Conservation (phyloP, 2,888 invertebrate species). For the Drosophila mercatorum region DNA sequence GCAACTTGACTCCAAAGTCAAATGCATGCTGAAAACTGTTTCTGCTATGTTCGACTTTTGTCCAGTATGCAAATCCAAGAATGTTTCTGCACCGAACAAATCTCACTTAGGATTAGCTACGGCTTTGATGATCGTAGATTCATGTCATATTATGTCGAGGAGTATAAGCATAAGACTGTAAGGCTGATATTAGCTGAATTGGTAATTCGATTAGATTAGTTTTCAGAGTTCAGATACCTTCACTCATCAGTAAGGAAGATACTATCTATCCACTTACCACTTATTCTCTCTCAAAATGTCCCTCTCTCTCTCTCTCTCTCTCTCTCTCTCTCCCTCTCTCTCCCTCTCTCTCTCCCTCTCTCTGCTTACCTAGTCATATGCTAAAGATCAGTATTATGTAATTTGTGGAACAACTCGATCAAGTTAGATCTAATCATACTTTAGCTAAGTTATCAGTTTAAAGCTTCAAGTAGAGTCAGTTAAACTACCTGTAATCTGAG, state of each 20-base stretch:
- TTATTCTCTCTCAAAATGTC: too few relatives aligned
- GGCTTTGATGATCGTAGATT: not conserved
- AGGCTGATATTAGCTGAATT: not conserved
- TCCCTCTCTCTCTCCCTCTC: too few relatives aligned
- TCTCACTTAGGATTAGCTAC: not conserved
- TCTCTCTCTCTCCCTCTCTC: too few relatives aligned
- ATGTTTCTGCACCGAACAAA: not conserved
- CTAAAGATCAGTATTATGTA: too few relatives aligned
- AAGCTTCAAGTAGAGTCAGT: not conserved
- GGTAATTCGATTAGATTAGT: not conserved
- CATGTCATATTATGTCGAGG: not conserved
- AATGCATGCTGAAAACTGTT: not conserved
- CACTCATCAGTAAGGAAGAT: too few relatives aligned
- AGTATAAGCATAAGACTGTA: not conserved
- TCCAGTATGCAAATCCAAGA: not conserved
- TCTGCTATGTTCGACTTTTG: too few relatives aligned
- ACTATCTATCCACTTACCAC: too few relatives aligned
- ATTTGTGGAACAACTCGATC: too few relatives aligned
- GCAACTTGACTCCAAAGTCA: not conserved
- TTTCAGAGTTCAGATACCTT: too few relatives aligned
- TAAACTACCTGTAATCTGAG: not conserved
- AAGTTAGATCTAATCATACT: too few relatives aligned
- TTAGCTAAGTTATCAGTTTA: not conserved
- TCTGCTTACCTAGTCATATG: too few relatives aligned
- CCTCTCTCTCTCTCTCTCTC: too few relatives aligned